Conservation (phyloP, 1,140 invertebrate species). For the Coenobita brevimanus region DNA sequence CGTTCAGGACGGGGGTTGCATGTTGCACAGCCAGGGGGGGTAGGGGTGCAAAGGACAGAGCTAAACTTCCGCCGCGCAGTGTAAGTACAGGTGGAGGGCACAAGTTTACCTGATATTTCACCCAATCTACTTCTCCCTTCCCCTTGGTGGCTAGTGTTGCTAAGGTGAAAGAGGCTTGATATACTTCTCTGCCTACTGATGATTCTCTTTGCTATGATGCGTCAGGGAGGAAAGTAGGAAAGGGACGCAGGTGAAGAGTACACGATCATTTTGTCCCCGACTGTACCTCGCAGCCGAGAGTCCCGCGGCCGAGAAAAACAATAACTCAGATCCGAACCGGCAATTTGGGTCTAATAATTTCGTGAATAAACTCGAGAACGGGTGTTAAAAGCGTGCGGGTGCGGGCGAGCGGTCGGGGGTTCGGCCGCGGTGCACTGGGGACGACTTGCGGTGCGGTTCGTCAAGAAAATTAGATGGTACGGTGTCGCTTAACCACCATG, state of each 20-base stretch:
- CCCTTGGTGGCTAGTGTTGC: no score
- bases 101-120: no score
- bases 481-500: constrained; percentile 36
- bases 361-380: not conserved
- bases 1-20: no score
- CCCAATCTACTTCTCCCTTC: no score
- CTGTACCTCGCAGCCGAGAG: no score
- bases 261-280: no score
- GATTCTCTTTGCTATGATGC: no score
- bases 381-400: not conserved
- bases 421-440: not conserved
- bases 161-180: no score
- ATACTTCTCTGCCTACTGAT: no score
- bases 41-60: no score
- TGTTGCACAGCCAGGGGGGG: not conserved
- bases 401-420: not conserved
- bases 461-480: constrained; percentile 41
- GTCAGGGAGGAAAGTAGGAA: not conserved
- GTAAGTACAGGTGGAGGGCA: no score
- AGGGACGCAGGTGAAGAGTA: not conserved
- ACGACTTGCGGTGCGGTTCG: not conserved
- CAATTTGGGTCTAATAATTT: constrained; percentile 60
- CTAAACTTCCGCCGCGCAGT: no score
- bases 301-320: constrained; percentile 11
- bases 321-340: constrained; percentile 25